A percentile compares a stretch with the other conserved stretches of the same genome.
These are phyloP conservation scores for Crocodylus rhombifer DNA, from an alignment of 2,797 vertebrate genomes.

Conservation along the genomic window DNA sequence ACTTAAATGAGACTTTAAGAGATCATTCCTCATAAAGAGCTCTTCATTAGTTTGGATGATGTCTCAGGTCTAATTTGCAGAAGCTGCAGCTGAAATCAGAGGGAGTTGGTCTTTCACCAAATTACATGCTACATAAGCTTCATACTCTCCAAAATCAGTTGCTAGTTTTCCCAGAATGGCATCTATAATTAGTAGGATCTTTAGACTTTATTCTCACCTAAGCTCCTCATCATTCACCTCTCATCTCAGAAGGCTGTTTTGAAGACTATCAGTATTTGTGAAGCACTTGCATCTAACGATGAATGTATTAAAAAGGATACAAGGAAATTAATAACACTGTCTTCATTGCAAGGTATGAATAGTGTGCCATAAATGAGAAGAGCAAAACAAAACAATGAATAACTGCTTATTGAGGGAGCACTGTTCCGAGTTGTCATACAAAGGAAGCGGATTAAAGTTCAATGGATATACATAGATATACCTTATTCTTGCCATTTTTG, in stretches of 20 bases:
- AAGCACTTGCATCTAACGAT: neutral
- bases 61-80: rapidly evolving
- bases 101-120: neutral
- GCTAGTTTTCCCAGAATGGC: neutral
- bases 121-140: neutral
- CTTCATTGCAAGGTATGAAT: constrained; percentile 12
- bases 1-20: neutral
- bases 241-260: neutral
- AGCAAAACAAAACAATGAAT: neutral
- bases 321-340: constrained; percentile 5
- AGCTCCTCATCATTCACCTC: no score
- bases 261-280: neutral
- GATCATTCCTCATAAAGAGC: no score
- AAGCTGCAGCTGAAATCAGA: neutral
- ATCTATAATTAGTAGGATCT: no score
- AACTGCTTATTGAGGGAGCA: neutral
- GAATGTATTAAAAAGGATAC: neutral
- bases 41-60: no score
- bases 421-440: neutral
- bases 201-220: no score
- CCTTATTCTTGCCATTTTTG: no score
- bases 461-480: no score
- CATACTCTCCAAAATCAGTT: neutral
- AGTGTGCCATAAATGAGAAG: neutral
- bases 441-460: no score